A percentile compares a stretch with the other conserved stretches of the same genome.
phyloP scores from a whole-genome alignment of 2,113 vertebrate genomes.

The Nothocercus nigrocapillus region DNA sequence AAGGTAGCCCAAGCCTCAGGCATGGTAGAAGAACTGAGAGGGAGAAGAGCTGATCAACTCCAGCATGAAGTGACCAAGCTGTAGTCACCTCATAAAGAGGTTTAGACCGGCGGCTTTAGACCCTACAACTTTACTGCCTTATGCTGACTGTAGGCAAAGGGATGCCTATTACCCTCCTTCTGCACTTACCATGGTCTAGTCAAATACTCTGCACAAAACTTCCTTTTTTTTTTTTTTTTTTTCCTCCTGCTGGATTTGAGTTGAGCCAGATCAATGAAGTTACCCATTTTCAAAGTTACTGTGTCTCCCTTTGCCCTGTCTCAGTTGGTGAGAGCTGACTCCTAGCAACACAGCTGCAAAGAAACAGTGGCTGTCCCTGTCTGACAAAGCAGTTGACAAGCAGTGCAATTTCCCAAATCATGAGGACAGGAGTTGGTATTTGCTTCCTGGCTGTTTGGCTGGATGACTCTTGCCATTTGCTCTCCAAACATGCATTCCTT shows the following conservation, averaged over 20 bases:
- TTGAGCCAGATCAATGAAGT: background rate
- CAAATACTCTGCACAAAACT: conserved; percentile 17
- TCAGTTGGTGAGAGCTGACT: background rate
- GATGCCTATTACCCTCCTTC: background rate
- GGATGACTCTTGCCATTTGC: background rate
- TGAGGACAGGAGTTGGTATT: background rate
- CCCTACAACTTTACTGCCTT: background rate
- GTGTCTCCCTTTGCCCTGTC: background rate
- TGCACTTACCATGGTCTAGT: background rate
- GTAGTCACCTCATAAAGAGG: background rate
- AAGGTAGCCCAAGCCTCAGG: background rate
- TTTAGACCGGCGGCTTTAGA: background rate
- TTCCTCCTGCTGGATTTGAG: background rate
- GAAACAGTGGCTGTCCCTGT: background rate
- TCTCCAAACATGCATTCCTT: background rate
- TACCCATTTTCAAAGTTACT: background rate
- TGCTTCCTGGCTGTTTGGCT: background rate
- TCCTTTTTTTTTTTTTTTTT: background rate
- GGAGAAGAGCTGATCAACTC: background rate
- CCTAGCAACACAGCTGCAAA: background rate
- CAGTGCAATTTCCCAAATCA: background rate
- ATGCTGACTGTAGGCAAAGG: background rate
- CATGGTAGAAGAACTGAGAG: background rate
- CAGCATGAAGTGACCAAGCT: background rate
- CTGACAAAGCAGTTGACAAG: background rate